These are phyloP conservation scores for Pachyseris speciosa DNA, from an alignment of 64 coral and sea anemone species.

Conservation along the genomic window DNA sequence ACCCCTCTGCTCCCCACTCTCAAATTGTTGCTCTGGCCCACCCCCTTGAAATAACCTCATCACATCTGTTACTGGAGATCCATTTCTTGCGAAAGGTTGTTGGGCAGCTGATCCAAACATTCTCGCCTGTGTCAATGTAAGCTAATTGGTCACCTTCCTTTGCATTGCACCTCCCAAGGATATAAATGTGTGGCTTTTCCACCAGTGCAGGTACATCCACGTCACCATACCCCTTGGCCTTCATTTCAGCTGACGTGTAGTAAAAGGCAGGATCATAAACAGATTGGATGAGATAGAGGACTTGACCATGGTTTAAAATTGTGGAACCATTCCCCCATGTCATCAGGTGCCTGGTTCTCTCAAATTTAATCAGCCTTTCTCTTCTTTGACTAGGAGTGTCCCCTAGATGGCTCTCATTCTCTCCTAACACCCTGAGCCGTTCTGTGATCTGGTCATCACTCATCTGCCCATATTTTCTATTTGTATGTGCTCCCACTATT, in stretches of 20 bases:
- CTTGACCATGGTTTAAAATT: slow-evolving; percentile 60
- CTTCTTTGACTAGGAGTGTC: slow-evolving; percentile 6
- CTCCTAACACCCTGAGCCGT: neutral
- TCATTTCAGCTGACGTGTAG: slow-evolving; percentile 57
- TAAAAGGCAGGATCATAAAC: slow-evolving; percentile 69
- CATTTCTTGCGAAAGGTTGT: slow-evolving; percentile 10
- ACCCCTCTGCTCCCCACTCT: slow-evolving; percentile 40
- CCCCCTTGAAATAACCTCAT: slow-evolving; percentile 54
- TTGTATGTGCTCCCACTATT: slow-evolving; percentile 42
- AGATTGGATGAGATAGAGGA: slow-evolving; percentile 54
- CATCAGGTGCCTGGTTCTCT: slow-evolving; percentile 62
- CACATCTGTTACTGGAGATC: slow-evolving; percentile 15
- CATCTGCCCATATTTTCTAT: slow-evolving; percentile 32
- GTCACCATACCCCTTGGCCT: slow-evolving; percentile 32
- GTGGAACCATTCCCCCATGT: slow-evolving; percentile 64
- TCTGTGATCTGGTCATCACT: slow-evolving; percentile 36
- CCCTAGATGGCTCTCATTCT: neutral
- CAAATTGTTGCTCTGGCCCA: slow-evolving; percentile 60
- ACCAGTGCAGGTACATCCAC: slow-evolving; percentile 52
- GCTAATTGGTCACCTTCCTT: slow-evolving; percentile 52
- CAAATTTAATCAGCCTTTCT: slow-evolving; percentile 19
- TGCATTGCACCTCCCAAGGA: slow-evolving; percentile 30
- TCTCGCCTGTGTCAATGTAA: slow-evolving; percentile 40
- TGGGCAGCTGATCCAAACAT: slow-evolving; percentile 21
- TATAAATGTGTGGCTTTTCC: slow-evolving; percentile 49